Evolutionary conservation across 1,140 invertebrate species (phyloP).

Genomic region (Coenobita brevimanus): DNA sequence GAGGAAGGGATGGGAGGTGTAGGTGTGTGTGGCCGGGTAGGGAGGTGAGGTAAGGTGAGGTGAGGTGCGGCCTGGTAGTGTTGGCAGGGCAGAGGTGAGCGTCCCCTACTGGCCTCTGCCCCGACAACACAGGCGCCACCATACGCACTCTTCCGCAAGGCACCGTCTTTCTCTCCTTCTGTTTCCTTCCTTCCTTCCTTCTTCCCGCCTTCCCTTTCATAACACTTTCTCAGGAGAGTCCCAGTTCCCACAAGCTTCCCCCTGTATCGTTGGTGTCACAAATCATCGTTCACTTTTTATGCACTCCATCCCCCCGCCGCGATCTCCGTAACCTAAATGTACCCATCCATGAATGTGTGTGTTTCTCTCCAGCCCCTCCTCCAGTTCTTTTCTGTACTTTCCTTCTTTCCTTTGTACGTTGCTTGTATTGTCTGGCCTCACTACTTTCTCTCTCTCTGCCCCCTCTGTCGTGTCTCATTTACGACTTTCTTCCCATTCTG

Average conservation of each 20-base stretch:
- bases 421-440: background rate
- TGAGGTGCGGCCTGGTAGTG: background rate
- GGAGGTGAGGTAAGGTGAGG: background rate
- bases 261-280: background rate
- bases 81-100: conserved; percentile 56
- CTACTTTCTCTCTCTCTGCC: background rate
- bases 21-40: background rate
- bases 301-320: background rate
- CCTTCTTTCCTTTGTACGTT: background rate
- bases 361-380: background rate
- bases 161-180: background rate
- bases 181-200: background rate
- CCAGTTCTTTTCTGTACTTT: background rate
- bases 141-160: conserved; percentile 7
- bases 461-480: background rate
- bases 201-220: conserved; percentile 3
- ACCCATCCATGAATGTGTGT: no score
- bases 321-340: background rate
- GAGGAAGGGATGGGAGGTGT: background rate
- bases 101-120: conserved; percentile 57
- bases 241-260: background rate
- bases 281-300: background rate
- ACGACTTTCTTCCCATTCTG: background rate
- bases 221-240: background rate
- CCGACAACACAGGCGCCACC: conserved; percentile 35